Percentiles rank a stretch among this genome's conserved stretches.
Evolutionary conservation across 2,888 invertebrate species (phyloP).

Genomic region (Lissocephala sabroskyi): DNA sequence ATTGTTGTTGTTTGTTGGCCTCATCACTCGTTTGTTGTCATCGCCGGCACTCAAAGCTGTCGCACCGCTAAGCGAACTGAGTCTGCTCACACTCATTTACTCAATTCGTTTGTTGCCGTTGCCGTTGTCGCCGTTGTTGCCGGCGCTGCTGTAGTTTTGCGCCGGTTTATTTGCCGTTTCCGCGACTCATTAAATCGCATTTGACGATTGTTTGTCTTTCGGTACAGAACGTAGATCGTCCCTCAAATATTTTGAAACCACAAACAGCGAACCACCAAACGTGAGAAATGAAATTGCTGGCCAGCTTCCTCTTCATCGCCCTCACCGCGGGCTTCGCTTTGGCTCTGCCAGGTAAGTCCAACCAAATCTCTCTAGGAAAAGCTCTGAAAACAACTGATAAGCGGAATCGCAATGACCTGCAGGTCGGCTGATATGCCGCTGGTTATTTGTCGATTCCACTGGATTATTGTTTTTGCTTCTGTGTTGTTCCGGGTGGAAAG

Average conservation of each 20-base stretch:
- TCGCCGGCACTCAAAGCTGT: not conserved
- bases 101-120: not conserved
- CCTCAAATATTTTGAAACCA: not conserved
- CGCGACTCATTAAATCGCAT: constrained; percentile 57
- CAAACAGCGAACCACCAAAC: not conserved
- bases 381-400: no score
- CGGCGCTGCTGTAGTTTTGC: not conserved
- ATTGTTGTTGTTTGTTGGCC: constrained; percentile 5
- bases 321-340: constrained; percentile 63
- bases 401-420: no score
- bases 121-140: not conserved
- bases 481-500: no score
- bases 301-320: constrained; percentile 55
- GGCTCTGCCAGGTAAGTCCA: constrained; percentile 68
- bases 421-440: no score
- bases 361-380: no score
- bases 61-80: not conserved
- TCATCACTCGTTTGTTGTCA: no score
- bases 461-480: no score
- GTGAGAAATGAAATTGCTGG: constrained; percentile 62
- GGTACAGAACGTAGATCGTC: constrained; percentile 23
- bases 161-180: constrained; percentile 51
- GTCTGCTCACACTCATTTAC: no score
- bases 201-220: constrained; percentile 59
- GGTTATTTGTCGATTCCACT: no score